These are phyloP conservation scores for Tetrapedia diversipes DNA, from an alignment of 2,888 invertebrate genomes.

Conservation along the genomic window DNA sequence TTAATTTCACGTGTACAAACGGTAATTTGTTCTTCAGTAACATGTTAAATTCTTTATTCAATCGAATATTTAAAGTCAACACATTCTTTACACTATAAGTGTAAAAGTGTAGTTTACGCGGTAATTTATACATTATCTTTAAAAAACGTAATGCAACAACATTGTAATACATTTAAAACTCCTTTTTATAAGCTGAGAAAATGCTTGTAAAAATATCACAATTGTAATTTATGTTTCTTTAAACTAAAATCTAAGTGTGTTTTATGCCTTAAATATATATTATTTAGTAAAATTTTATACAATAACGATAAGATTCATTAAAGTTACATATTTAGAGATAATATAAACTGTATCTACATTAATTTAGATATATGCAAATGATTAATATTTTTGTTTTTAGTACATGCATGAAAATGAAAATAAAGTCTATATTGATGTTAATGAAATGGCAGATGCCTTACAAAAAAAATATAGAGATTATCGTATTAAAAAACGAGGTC, in stretches of 20 bases:
- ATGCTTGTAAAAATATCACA: background rate
- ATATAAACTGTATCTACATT: background rate
- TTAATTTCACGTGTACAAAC: conserved; percentile 84
- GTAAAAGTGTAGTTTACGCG: conserved; percentile 21
- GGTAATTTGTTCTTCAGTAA: conserved; percentile 75
- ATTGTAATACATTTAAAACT: too few species aligned
- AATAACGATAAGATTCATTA: background rate
- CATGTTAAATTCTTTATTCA: conserved; percentile 2
- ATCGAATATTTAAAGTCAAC: background rate
- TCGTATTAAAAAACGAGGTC: conserved; percentile 89
- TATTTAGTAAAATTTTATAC: too few species aligned
- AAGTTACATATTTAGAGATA: background rate
- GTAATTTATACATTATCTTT: conserved; percentile 11
- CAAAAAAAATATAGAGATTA: conserved; percentile 91
- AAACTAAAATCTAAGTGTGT: background rate
- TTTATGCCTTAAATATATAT: background rate
- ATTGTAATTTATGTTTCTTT: background rate
- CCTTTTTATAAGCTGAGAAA: background rate
- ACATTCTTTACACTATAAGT: background rate
- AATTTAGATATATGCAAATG: background rate
- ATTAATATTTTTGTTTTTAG: conserved; percentile 80
- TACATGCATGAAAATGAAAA: conserved; percentile 92
- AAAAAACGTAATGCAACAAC: background rate
- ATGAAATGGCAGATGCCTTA: conserved; percentile 91
- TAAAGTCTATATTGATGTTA: conserved; percentile 91